Conservation (phyloP, 2,797 vertebrate genomes). For the Carapus acus region DNA sequence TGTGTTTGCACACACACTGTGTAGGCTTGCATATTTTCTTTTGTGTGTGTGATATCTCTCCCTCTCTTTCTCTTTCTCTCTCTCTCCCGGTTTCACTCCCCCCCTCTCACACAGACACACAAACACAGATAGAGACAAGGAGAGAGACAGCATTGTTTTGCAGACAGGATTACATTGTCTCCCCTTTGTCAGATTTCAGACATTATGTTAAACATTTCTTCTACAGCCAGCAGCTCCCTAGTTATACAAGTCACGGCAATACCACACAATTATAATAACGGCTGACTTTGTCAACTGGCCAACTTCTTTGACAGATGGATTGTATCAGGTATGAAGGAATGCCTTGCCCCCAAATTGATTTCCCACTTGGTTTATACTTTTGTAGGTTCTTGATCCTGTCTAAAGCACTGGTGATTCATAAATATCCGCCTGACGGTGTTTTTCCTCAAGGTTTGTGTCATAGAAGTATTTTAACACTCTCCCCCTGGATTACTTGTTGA, state of each 20-base stretch:
- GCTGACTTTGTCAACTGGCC: constrained; percentile 28
- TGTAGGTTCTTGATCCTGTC: neutral
- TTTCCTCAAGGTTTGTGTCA: constrained; percentile 28
- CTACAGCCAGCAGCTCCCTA: constrained; percentile 18
- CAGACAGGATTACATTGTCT: constrained; percentile 64
- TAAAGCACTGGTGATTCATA: too few species aligned
- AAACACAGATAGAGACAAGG: constrained; percentile 19
- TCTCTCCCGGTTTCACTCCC: neutral
- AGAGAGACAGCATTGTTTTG: constrained; percentile 54
- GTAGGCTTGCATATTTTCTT: constrained; percentile 14
- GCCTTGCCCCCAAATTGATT: too few species aligned
- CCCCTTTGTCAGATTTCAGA: constrained; percentile 57
- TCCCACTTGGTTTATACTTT: neutral
- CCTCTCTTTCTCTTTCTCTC: neutral
- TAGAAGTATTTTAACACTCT: constrained; percentile 6
- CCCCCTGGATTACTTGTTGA: constrained; percentile 47
- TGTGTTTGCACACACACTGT: constrained; percentile 8
- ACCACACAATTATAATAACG: constrained; percentile 18
- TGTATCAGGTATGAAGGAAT: too few species aligned
- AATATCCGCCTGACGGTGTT: constrained; percentile 10
- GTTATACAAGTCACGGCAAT: neutral
- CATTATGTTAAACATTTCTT: constrained; percentile 49
- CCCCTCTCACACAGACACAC: constrained; percentile 25
- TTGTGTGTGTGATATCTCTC: too few species aligned
- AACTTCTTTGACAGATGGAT: constrained; percentile 21